Base-by-base conservation (phyloP, 2,797 vertebrate species). In the Eupleurogrammus muticus region DNA sequence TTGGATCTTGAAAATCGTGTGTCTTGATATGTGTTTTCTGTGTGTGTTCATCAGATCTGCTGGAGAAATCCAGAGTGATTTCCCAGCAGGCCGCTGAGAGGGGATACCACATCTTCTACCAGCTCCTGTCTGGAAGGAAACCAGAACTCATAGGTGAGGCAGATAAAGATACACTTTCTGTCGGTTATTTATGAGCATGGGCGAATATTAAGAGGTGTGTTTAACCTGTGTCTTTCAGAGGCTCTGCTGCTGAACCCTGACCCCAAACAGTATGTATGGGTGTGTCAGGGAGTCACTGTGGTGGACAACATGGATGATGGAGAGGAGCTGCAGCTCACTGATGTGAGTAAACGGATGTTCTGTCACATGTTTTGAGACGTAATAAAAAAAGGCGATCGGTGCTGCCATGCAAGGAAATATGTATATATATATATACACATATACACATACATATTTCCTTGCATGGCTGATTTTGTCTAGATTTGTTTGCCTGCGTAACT, bases 101-200 rank as follows among this genome's bases (percentile, higher is more conserved):
- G 73, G 44, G 92, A 56, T 91, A 92, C 66, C 89, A 88, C 57
- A 93, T 93, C 73, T 95, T 93, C 89, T 93, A 95, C 69, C 90
- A 94, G 75, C 89, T 94, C 50, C 80, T 95, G 59, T 94, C 93
- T 68, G 94, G 91, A 49, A 92, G 80, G 80, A 94, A 90, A 54
- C 87, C 86, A 70, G 85, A 94, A 19, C 70, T 94, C 68, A 42
- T 77, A 9, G 90, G 89, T 94, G 83, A 47, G 77, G 21, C 19
- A 2, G 14, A 42, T 13, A 5, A 23, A 42, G 42, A n/a, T n/a
- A n/a, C n/a, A 8, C 12, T 36, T 20, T 50, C 23, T 35, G 7
- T 10, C 34, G 10, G 40, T 34, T 55, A 44, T 40, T 46, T 20
- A 36, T 24, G 1, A 68, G 34, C 17, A 34, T 35, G 0, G 52